Percentiles rank a stretch among this genome's conserved stretches.
These are phyloP conservation scores for Drosophila parthenogenetica DNA, from an alignment of 2,888 invertebrate genomes.

Conservation along the genomic window DNA sequence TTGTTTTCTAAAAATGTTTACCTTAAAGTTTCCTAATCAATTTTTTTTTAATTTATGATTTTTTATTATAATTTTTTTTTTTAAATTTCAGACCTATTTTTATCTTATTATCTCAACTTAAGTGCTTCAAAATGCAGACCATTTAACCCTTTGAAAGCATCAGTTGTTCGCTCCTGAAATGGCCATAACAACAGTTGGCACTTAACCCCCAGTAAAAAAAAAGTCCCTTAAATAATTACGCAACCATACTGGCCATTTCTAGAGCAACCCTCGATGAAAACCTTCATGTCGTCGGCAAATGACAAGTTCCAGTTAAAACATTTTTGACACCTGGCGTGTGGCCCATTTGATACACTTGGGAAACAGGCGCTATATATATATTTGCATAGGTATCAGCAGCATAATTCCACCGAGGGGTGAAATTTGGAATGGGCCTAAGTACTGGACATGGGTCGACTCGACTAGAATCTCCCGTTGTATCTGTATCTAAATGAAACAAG, in stretches of 20 bases:
- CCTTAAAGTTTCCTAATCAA: no score
- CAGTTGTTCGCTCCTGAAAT: slow-evolving; percentile 15
- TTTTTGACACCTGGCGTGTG: slow-evolving; percentile 74
- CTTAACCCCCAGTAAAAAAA: slow-evolving; percentile 51
- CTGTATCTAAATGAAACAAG: slow-evolving; percentile 44
- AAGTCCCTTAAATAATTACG: slow-evolving; percentile 61
- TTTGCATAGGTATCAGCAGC: slow-evolving; percentile 39
- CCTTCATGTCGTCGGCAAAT: slow-evolving; percentile 24
- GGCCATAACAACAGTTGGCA: slow-evolving; percentile 47
- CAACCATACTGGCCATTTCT: slow-evolving; percentile 55
- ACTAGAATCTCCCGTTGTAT: slow-evolving; percentile 9
- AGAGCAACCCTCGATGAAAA: slow-evolving; percentile 48
- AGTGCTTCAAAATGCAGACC: slow-evolving; percentile 20
- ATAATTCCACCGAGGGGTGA: slow-evolving; percentile 18
- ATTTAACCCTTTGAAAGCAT: slow-evolving; percentile 42
- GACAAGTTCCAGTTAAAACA: slow-evolving; percentile 55
- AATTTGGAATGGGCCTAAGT: slow-evolving; percentile 15
- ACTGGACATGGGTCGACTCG: not conserved
- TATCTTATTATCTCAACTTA: slow-evolving; percentile 20
- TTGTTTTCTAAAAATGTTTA: no score
- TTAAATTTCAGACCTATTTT: not conserved
- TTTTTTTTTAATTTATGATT: no score
- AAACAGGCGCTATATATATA: slow-evolving; percentile 28
- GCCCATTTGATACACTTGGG: slow-evolving; percentile 55
- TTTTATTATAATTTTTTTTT: not conserved